Conservation (phyloP, 2,797 vertebrate genomes). For the Tinamus major region DNA sequence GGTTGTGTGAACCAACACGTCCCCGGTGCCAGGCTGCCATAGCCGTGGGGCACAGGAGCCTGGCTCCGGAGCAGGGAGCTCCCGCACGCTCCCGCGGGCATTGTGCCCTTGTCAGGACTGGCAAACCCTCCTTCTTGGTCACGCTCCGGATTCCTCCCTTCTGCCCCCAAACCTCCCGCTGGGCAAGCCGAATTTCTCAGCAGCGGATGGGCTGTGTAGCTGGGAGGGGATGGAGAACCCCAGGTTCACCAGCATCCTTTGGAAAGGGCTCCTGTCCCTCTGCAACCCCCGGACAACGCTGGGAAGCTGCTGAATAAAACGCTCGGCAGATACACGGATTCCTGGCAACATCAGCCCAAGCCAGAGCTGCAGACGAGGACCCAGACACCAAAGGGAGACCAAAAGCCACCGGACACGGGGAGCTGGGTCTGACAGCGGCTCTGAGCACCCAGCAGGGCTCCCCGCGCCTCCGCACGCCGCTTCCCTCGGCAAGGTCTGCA, state of each 20-base stretch:
- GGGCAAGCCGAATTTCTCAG: neutral
- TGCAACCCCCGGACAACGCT: neutral
- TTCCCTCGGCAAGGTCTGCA: neutral
- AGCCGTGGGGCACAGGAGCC: neutral
- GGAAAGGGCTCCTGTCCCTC: neutral
- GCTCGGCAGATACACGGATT: neutral
- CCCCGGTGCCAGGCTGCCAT: neutral
- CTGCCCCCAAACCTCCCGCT: neutral
- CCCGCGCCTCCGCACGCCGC: neutral
- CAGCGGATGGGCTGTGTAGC: neutral
- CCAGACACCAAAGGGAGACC: conserved; percentile 49
- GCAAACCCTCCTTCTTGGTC: neutral
- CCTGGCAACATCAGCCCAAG: neutral
- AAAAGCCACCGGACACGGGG: conserved; percentile 5
- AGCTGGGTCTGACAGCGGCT: neutral
- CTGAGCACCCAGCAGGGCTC: neutral
- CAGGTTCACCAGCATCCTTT: neutral
- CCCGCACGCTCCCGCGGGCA: too few species aligned
- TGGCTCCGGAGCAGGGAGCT: neutral
- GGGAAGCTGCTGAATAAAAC: neutral
- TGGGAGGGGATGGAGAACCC: neutral
- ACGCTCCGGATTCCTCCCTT: neutral
- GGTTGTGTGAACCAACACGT: neutral
- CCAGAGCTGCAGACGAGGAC: conserved; percentile 37
- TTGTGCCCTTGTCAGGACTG: too few species aligned